Base-by-base conservation (phyloP, 2,113 vertebrate species). In the Dipodomys merriami region DNA sequence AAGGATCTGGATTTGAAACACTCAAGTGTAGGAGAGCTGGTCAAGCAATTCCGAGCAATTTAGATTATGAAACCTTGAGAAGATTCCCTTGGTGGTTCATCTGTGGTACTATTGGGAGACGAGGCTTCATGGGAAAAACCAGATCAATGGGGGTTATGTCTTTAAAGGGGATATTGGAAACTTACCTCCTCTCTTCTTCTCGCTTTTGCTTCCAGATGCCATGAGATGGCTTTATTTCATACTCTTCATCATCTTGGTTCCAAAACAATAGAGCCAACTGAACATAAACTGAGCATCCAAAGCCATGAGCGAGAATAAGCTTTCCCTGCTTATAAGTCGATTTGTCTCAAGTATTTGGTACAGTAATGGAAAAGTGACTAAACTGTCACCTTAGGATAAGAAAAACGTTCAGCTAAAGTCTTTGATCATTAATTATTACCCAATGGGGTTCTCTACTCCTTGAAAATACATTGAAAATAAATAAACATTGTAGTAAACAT, bases 151-250 rank as follows among this genome's bases (percentile, higher is more conserved):
- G 57, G 9, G 0, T 64, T 64, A 11, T 39, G 12, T 19, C 67
- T 22, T 86, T 23, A 22, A 81, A 73, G 30, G 5, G 5, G 7
- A 65, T 23, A 27, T 4, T 29, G 4, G 53, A 25, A 49, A 2
- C 2, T 7, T 3, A 64, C 12, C 1, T 39, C 2, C 1, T 5
- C 2, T 25, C 7, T 12, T 60, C 44, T 12, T 2, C 12, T 62
- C 15, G 39, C 3, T 81, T 57, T 71, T 80, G 23, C 30, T 81
- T 73, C 16, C 49, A 13, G n/a, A 12, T 18, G 27, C 6, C 13
- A n/a, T 20, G 60, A 60, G 12, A 27, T 27, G 10, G 67, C 44
- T 39, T 4, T 23, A 19, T 7, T 8, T 16, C 1, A 1, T 2
- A 4, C 10, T 39, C 8, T 25, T 46, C 6, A 39, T 19, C 7